phyloP scores from a whole-genome alignment of 1,140 invertebrate genomes.

The Procambarus virginalis region DNA sequence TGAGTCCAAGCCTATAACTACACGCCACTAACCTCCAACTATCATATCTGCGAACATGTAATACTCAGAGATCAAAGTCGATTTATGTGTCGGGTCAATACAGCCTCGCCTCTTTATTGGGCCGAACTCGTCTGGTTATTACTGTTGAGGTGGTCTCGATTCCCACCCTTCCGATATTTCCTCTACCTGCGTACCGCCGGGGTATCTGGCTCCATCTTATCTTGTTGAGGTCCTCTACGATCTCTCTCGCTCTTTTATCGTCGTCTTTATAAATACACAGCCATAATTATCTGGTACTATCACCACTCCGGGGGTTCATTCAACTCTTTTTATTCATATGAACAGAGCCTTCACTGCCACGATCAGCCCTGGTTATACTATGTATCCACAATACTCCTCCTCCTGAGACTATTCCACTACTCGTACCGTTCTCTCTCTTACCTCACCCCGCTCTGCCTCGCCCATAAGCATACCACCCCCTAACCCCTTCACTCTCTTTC shows the following conservation, averaged over 20 bases:
- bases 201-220: too few species aligned
- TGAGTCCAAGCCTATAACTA: constrained; percentile 31
- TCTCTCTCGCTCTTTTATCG: constrained; percentile 17
- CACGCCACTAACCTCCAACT: neutral
- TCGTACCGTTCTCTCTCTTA: neutral
- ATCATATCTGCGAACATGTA: constrained; percentile 44
- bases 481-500: neutral
- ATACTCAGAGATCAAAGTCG: constrained; percentile 34
- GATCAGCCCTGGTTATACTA: too few species aligned
- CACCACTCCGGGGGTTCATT: too few species aligned
- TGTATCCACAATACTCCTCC: too few species aligned
- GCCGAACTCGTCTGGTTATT: neutral
- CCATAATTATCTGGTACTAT: too few species aligned
- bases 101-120: constrained; percentile 10
- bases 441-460: constrained; percentile 1
- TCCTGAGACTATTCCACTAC: too few species aligned
- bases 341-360: too few species aligned
- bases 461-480: neutral
- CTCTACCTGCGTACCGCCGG: neutral
- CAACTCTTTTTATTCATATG: too few species aligned
- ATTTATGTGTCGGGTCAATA: constrained; percentile 49
- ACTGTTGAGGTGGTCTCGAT: neutral
- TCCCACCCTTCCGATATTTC: neutral
- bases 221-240: too few species aligned
- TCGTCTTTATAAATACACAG: too few species aligned